Evolutionary conservation across 2,113 vertebrate genomes (phyloP).

Genomic region (Sula dactylatra): DNA sequence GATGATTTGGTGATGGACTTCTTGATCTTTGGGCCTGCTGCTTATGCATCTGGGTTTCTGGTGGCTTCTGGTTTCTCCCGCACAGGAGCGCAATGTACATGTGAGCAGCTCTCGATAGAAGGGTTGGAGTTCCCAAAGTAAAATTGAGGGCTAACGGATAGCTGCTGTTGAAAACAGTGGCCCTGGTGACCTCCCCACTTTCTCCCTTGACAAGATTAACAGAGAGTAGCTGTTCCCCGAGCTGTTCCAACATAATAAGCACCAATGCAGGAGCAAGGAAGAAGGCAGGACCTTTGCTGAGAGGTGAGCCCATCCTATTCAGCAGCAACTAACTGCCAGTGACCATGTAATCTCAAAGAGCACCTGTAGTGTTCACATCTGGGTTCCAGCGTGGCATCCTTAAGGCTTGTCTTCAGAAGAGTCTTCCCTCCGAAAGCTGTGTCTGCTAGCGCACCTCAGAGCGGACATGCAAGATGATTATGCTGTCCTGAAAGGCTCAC

Average conservation of each 20-base stretch:
- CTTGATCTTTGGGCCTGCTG: neutral
- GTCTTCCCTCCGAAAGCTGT: neutral
- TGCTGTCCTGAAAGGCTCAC: neutral
- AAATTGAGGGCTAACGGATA: neutral
- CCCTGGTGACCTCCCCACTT: neutral
- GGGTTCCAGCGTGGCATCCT: neutral
- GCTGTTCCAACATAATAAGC: neutral
- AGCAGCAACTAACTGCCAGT: neutral
- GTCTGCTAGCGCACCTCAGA: neutral
- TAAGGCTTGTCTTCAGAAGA: neutral
- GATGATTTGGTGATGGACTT: neutral
- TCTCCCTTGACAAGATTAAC: neutral
- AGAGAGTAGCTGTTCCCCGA: neutral
- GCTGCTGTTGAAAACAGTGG: neutral
- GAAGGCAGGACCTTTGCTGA: neutral
- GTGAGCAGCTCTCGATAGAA: neutral
- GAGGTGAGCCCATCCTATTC: neutral
- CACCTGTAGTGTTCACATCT: neutral
- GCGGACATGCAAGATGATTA: too few species aligned
- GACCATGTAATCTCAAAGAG: neutral
- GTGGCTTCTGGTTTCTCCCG: neutral
- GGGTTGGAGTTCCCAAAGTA: neutral
- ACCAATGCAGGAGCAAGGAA: neutral
- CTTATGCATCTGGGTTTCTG: neutral
- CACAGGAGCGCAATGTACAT: neutral